These are phyloP conservation scores for Drosophila kuntzei DNA, from an alignment of 2,888 invertebrate genomes.

Conservation along the genomic window DNA sequence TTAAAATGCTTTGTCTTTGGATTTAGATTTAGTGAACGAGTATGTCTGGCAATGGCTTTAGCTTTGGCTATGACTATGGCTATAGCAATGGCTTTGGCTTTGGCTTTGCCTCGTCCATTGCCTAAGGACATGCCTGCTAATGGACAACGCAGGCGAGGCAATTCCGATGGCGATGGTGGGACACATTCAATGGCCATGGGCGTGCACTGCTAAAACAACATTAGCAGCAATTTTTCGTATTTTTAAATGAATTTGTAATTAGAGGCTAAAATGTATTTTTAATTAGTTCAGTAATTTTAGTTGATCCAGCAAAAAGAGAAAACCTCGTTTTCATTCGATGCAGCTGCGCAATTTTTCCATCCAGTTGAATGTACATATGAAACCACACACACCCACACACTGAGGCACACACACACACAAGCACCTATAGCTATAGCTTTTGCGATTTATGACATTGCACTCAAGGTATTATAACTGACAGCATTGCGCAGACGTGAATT, in stretches of 20 bases:
- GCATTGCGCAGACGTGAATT: not conserved
- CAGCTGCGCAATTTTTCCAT: conserved; percentile 16
- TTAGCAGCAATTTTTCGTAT: conserved; percentile 61
- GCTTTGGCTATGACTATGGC: conserved; percentile 33
- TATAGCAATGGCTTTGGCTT: conserved; percentile 18
- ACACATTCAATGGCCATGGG: conserved; percentile 34
- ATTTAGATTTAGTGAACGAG: conserved; percentile 56
- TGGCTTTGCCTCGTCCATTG: conserved; percentile 26
- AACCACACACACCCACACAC: not conserved
- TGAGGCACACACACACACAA: not conserved
- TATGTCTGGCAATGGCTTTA: conserved; percentile 25
- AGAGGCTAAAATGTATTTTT: conserved; percentile 75
- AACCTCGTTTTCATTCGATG: conserved; percentile 11
- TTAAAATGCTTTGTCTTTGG: conserved; percentile 74
- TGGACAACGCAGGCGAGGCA: conserved; percentile 52
- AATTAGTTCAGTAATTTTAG: conserved; percentile 71
- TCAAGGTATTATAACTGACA: not conserved
- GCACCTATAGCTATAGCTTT: not conserved
- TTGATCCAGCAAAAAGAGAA: conserved; percentile 36
- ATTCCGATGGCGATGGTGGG: not conserved
- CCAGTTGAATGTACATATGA: not conserved
- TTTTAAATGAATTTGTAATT: conserved; percentile 78
- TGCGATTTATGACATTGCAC: not conserved
- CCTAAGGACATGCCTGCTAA: conserved; percentile 64
- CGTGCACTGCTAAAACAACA: conserved; percentile 48